A percentile compares a stretch with the other conserved stretches of the same genome.
These are phyloP conservation scores for Onychostoma macrolepis DNA, from an alignment of 2,113 vertebrate genomes.

Conservation along the genomic window DNA sequence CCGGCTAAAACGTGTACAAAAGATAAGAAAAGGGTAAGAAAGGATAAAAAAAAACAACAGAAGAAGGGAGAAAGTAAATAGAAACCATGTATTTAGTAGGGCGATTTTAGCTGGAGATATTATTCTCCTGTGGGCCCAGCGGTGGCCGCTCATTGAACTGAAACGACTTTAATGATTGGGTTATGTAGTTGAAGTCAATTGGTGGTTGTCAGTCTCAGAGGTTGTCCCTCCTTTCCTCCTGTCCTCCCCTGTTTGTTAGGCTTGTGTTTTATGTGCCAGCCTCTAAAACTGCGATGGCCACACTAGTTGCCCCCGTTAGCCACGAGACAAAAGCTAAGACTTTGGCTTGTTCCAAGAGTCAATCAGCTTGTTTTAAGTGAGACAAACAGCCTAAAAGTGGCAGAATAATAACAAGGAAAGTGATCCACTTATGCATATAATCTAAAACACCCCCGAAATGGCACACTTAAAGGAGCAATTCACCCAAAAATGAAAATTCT, in stretches of 20 bases:
- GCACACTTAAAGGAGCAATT: constrained; percentile 2
- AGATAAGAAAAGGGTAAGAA: constrained; percentile 65
- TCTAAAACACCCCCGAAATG: neutral
- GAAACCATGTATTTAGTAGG: constrained; percentile 53
- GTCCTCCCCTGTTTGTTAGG: constrained; percentile 61
- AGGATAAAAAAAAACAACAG: constrained; percentile 15
- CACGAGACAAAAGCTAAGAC: constrained; percentile 39
- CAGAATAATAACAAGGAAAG: constrained; percentile 34
- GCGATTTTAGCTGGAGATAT: constrained; percentile 66
- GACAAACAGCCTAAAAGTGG: constrained; percentile 39
- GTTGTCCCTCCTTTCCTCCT: constrained; percentile 60
- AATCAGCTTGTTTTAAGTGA: constrained; percentile 21
- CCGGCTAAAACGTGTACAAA: constrained; percentile 59
- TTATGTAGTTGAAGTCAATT: constrained; percentile 76
- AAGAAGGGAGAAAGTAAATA: constrained; percentile 57
- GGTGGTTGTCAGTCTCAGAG: constrained; percentile 78
- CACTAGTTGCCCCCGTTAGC: constrained; percentile 46
- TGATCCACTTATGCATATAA: constrained; percentile 7
- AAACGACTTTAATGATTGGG: constrained; percentile 78
- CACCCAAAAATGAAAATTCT: neutral
- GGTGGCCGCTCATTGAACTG: constrained; percentile 75
- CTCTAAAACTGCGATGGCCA: constrained; percentile 66
- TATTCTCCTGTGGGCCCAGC: constrained; percentile 72
- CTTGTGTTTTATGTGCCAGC: constrained; percentile 59
- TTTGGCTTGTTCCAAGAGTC: constrained; percentile 21